Evolutionary conservation across 1,140 invertebrate genomes (phyloP).

Genomic region (Drosophila repleta): DNA sequence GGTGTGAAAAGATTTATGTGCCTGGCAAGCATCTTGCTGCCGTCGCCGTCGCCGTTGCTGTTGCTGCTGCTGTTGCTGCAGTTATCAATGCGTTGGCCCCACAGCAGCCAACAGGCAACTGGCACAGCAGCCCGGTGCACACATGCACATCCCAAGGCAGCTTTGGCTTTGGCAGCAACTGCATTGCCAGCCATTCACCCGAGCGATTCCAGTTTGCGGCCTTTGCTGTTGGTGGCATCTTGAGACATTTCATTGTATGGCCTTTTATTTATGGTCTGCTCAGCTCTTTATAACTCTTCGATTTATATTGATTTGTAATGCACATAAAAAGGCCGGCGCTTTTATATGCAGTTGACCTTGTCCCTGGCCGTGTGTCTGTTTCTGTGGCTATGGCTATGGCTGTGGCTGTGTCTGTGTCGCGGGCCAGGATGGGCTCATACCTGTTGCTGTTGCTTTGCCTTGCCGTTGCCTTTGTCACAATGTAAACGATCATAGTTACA

Average conservation of each 20-base stretch:
- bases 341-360: slow-evolving; percentile 73
- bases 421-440: slow-evolving; percentile 20
- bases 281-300: slow-evolving; percentile 79
- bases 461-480: slow-evolving; percentile 16
- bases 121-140: slow-evolving; percentile 28
- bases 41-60: slow-evolving; percentile 9
- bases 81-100: slow-evolving; percentile 75
- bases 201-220: slow-evolving; percentile 69
- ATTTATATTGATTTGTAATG: slow-evolving; percentile 79
- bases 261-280: slow-evolving; percentile 73
- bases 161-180: background rate
- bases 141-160: slow-evolving; percentile 12
- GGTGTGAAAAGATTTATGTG: slow-evolving; percentile 81
- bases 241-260: slow-evolving; percentile 75
- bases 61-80: slow-evolving; percentile 28
- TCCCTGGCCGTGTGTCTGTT: slow-evolving; percentile 39
- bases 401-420: background rate
- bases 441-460: slow-evolving; percentile 9
- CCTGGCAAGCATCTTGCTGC: slow-evolving; percentile 47
- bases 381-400: background rate
- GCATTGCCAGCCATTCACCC: slow-evolving; percentile 66
- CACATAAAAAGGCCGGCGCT: slow-evolving; percentile 53
- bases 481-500: slow-evolving; percentile 59
- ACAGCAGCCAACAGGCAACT: slow-evolving; percentile 45
- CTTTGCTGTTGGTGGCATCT: slow-evolving; percentile 52